These are phyloP conservation scores for Herpetotheres cachinnans DNA, from an alignment of 2,113 vertebrate genomes.

Conservation along the genomic window DNA sequence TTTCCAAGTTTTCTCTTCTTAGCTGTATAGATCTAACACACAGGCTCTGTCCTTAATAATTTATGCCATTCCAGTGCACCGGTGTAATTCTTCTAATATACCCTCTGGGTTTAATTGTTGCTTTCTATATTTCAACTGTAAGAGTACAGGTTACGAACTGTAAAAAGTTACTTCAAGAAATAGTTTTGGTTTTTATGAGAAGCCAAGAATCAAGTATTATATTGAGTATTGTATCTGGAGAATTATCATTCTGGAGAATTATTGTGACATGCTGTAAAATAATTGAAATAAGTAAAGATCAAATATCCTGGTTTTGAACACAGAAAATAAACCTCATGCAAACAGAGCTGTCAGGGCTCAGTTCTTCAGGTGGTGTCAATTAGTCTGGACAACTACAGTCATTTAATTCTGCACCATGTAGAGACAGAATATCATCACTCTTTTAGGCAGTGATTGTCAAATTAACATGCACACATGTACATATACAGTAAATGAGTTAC, in stretches of 20 bases:
- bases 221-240: not conserved
- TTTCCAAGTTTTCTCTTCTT: not conserved
- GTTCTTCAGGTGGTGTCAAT: not conserved
- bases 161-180: not conserved
- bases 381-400: not conserved
- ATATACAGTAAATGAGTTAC: not conserved
- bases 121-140: not conserved
- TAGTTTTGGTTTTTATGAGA: not conserved
- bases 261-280: not conserved
- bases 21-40: not conserved
- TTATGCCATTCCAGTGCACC: not conserved
- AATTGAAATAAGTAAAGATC: not conserved
- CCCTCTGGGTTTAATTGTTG: not conserved
- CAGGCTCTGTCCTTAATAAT: not conserved
- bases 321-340: not conserved
- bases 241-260: not conserved
- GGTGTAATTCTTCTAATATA: not conserved
- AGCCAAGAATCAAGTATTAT: not conserved
- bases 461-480: not conserved
- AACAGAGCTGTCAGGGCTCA: not conserved
- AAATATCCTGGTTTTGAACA: not conserved
- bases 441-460: not conserved
- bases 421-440: not conserved
- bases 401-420: not conserved
- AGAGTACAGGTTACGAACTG: not conserved